Evolutionary conservation across 2,113 vertebrate genomes (phyloP).

Genomic region (Cercocebus atys): DNA sequence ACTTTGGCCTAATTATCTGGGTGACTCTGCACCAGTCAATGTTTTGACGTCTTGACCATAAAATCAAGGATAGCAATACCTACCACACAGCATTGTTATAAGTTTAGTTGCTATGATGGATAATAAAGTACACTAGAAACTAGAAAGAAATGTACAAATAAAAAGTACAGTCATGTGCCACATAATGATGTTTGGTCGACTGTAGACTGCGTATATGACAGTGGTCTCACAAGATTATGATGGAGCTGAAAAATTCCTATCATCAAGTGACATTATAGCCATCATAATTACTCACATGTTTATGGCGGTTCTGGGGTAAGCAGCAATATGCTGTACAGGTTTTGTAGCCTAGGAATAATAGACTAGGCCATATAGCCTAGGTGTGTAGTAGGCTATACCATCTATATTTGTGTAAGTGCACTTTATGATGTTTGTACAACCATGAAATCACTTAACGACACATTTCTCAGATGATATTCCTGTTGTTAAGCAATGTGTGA

Average conservation of each 20-base stretch:
- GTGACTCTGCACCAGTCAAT: not conserved
- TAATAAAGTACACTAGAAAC: not conserved
- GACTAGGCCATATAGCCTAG: not conserved
- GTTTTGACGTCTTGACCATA: not conserved
- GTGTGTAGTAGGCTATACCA: not conserved
- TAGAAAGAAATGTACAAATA: not conserved
- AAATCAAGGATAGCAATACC: slow-evolving; percentile 32
- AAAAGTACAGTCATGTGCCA: not conserved
- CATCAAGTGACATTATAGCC: not conserved
- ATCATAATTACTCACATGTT: not conserved
- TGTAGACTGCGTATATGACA: not conserved
- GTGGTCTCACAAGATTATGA: not conserved
- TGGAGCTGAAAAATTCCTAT: not conserved
- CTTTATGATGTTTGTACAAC: not conserved
- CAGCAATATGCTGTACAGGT: not conserved
- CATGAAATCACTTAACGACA: not conserved
- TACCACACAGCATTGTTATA: not conserved
- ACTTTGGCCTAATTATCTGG: slow-evolving; percentile 20
- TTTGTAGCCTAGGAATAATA: not conserved
- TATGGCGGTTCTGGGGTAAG: not conserved
- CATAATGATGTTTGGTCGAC: not conserved
- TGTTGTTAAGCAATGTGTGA: not conserved
- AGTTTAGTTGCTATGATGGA: not conserved
- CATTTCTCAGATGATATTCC: not conserved
- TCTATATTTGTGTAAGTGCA: not conserved